Percentiles rank a stretch among this genome's conserved stretches.
These are phyloP conservation scores for Pristis pectinata DNA, from an alignment of 2,797 vertebrate species.

Conservation along the genomic window DNA sequence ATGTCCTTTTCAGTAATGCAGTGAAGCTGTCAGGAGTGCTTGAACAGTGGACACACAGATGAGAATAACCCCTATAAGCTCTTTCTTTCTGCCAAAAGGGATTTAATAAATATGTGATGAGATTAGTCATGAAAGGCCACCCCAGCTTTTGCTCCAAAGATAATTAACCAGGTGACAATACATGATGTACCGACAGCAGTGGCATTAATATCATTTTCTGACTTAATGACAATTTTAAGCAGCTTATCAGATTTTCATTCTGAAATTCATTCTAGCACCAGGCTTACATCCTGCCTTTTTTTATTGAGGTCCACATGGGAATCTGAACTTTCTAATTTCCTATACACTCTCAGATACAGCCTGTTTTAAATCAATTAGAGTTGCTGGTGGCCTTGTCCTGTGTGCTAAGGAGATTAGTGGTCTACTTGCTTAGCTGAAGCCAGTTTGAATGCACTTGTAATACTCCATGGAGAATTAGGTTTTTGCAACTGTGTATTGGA, in stretches of 20 bases:
- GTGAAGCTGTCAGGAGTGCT: neutral
- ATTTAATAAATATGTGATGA: constrained; percentile 84
- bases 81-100: constrained; percentile 72
- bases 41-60: constrained; percentile 67
- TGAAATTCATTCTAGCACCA: constrained; percentile 63
- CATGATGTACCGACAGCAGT: constrained; percentile 62
- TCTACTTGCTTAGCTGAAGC: constrained; percentile 68
- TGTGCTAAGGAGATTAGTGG: constrained; percentile 76
- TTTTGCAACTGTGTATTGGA: constrained; percentile 57
- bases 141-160: constrained; percentile 58
- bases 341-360: constrained; percentile 58
- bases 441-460: constrained; percentile 62
- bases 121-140: constrained; percentile 54
- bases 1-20: constrained; percentile 1
- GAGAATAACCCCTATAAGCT: constrained; percentile 71
- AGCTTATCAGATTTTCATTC: constrained; percentile 71
- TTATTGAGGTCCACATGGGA: constrained; percentile 66
- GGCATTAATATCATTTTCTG: constrained; percentile 64
- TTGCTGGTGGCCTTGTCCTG: constrained; percentile 66
- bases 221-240: constrained; percentile 68
- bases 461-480: constrained; percentile 57
- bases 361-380: constrained; percentile 86
- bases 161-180: constrained; percentile 70
- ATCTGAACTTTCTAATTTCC: constrained; percentile 73
- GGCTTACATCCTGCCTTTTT: constrained; percentile 62